Evolutionary conservation across 1,140 invertebrate species (phyloP), one percentile per base, ranked within the genome.

Genomic region (Planococcus citri): DNA sequence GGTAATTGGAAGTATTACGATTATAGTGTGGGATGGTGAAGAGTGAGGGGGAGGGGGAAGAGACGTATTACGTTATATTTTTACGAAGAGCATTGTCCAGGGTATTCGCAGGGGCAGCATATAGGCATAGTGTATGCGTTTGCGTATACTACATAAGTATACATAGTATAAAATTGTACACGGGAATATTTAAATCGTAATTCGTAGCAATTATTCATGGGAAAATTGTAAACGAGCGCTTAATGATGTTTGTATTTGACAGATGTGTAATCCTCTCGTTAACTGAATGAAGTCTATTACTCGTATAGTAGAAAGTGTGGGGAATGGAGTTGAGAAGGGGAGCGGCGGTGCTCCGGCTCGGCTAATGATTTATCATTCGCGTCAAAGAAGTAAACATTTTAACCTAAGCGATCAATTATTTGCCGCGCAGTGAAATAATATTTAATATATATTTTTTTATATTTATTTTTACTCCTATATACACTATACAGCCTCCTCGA

Each of bases 321-420:
- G n/a, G n/a, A n/a, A n/a, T n/a, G n/a, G n/a, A n/a, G n/a, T n/a
- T n/a, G n/a, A n/a, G n/a, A 9, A 14, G 17, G 17, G 6, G 41
- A 14, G 41, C 6, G 41, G 12, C 6, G 17, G 3, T 20, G 41
- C 41, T 3, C 41, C 12, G 3, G n/a, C n/a, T n/a, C n/a, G n/a
- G n/a, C n/a, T 51, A 51, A 51, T 51, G 41, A 51, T 51, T 51
- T 51, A 51, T 51, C 41, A 51, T 51, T 51, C n/a, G 41, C 41
- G 41, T 51, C 41, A 51, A 51, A 51, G 41, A 51, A 4, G 41
- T 51, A 20, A 51, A 17, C 41, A n/a, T 51, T n/a, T 51, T 51
- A 51, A 51, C 41, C 41, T 51, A 51, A 51, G n/a, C 41, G 41
- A 51, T 51, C 41, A 51, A 51, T 51, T 51, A 51, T 51, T 51